Evolutionary conservation across 2,888 invertebrate species (phyloP).

Genomic region (Eustalomyia histrio): DNA sequence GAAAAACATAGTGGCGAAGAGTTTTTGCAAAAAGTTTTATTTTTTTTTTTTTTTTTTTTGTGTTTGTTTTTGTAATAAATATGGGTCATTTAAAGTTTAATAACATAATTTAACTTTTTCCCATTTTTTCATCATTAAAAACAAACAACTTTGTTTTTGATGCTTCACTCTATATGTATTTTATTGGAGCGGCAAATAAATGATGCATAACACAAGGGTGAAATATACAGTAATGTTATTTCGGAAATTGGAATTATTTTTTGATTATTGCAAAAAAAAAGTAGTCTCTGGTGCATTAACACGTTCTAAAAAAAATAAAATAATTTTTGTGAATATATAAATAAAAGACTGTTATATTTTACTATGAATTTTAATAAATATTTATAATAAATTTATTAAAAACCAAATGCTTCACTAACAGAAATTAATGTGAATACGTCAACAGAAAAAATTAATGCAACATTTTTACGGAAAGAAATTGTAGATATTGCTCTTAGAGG

Average conservation of each 20-base stretch:
- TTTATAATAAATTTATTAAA: no score
- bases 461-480: no score
- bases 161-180: not conserved
- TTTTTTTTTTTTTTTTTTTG: conserved; percentile 3
- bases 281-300: conserved; percentile 13
- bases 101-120: conserved; percentile 47
- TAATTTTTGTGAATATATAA: no score
- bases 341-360: no score
- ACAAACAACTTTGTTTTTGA: not conserved
- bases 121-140: conserved; percentile 2
- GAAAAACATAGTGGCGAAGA: not conserved
- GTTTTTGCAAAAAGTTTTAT: conserved; percentile 1
- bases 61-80: conserved; percentile 20
- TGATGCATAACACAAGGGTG: conserved; percentile 41
- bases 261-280: conserved; percentile 5
- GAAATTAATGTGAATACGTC: no score
- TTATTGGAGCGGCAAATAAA: conserved; percentile 15
- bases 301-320: not conserved
- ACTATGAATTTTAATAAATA: no score
- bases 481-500: no score
- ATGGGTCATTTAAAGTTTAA: conserved; percentile 53
- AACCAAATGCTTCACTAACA: no score
- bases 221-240: conserved; percentile 6
- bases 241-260: conserved; percentile 28
- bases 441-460: no score